A percentile compares a stretch with the other conserved stretches of the same genome.
Evolutionary conservation across 2,888 invertebrate genomes (phyloP).

Genomic region (Unio delphinus): DNA sequence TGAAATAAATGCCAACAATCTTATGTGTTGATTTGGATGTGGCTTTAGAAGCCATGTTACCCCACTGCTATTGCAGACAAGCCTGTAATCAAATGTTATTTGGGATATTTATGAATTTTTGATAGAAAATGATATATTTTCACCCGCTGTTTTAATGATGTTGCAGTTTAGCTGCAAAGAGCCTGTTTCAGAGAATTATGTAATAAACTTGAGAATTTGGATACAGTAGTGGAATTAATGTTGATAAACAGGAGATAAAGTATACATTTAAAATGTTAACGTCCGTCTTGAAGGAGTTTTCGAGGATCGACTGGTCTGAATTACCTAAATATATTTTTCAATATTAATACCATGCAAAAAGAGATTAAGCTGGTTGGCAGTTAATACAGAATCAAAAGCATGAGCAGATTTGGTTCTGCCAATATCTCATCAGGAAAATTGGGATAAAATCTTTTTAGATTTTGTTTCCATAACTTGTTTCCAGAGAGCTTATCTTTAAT

Average conservation of each 20-base stretch:
- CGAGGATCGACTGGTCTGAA: no score
- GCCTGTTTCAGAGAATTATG: conserved; percentile 9
- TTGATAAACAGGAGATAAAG: conserved; percentile 6
- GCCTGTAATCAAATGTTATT: conserved; percentile 15
- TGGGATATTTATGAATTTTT: conserved; percentile 17
- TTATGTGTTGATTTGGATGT: conserved; percentile 9
- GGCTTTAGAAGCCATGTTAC: conserved; percentile 12
- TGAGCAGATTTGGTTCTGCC: no score
- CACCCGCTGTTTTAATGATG: conserved; percentile 11
- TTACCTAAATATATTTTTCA: no score
- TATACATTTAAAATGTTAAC: conserved; percentile 13
- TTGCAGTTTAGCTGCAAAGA: conserved; percentile 6
- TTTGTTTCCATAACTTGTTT: no score
- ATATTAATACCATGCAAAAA: no score
- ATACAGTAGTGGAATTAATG: conserved; percentile 9
- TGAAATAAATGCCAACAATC: conserved; percentile 17
- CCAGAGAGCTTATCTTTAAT: no score
- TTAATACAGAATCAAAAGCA: no score
- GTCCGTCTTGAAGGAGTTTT: conserved; percentile 5
- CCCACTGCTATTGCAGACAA: conserved; percentile 8
- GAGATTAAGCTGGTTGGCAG: no score
- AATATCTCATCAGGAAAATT: no score
- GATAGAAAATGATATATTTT: conserved; percentile 16
- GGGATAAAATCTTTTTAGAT: no score
- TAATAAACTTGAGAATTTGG: conserved; percentile 16